Base-by-base conservation (phyloP, 2,797 vertebrate genomes). In the Labroides dimidiatus region DNA sequence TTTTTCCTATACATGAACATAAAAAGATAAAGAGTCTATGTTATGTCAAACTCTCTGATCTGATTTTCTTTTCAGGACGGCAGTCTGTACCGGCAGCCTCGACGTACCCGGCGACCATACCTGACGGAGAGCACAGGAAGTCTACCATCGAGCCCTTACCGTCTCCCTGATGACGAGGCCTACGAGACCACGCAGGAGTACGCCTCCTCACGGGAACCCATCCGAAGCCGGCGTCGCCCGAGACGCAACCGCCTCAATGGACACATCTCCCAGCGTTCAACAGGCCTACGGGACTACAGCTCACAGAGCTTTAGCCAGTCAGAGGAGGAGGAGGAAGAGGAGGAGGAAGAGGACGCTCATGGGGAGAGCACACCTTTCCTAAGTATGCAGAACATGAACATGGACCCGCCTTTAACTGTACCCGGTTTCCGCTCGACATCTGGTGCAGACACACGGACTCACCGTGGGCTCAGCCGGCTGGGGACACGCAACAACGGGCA, bases 121-220 rank as follows among this genome's bases (percentile, higher is more conserved):
- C 91, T 96, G 69, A 95, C 95, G 0, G 97, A 98, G 91, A 97
- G 96, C 92, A 95, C 96, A 53, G 96, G 97, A 48, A 99, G 97
- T 69, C 93, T 97, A 61, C 97, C 97, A 7, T 96, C 97, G 85
- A 99, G 97, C 87, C 97, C 97, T 39, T 96, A 96, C 90, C 95
- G 95, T 64, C 96, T 96, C 80, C 95, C 94, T 0, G 97, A 98
- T 55, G 97, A 99, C 0, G 97, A 99, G 19, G 97, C 97, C 72
- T 99, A 99, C 1, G 97, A 99, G 92, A 99, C 97, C 8, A 99
- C 97, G 0, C 97, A 98, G 89, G 97, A 99, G 91, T 99, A 98
- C 57, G 90, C 95, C 80, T 95, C 96, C 62, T 95, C 95, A 3
- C 93, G 96, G 36, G 96, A 97, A 70, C 96, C 95, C 84, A 96